phyloP scores from a whole-genome alignment of 2,888 invertebrate genomes.

The Nomada fabriciana region DNA sequence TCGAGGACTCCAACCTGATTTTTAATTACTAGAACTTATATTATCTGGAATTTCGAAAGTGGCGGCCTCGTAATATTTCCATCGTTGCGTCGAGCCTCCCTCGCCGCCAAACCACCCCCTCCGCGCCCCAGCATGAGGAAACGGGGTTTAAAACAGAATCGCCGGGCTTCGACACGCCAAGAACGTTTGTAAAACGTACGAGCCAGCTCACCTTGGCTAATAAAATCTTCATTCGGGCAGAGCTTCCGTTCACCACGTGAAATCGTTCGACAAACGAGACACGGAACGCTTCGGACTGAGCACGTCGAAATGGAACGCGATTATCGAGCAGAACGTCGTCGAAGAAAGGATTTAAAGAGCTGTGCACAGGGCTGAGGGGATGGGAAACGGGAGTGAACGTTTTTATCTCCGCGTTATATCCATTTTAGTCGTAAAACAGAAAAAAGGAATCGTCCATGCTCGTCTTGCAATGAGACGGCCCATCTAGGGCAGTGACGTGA shows the following conservation, averaged over 20 bases:
- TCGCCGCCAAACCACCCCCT: too few relatives aligned
- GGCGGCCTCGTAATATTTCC: too few relatives aligned
- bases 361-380: slow-evolving; percentile 14
- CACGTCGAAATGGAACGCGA: not conserved
- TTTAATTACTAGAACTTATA: too few relatives aligned
- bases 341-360: slow-evolving; percentile 16
- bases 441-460: not conserved
- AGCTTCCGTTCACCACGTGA: not conserved
- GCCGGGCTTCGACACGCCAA: too few relatives aligned
- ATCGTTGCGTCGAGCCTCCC: too few relatives aligned
- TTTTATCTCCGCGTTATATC: slow-evolving; percentile 45
- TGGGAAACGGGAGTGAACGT: slow-evolving; percentile 30
- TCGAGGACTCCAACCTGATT: too few relatives aligned
- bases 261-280: not conserved
- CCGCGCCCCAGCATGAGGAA: too few relatives aligned
- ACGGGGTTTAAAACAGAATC: too few relatives aligned
- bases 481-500: not conserved
- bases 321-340: slow-evolving; percentile 6
- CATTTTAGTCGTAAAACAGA: slow-evolving; percentile 33
- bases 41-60: not conserved
- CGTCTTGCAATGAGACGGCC: slow-evolving; percentile 34
- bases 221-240: not conserved
- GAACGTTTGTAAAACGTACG: too few relatives aligned
- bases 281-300: not conserved
- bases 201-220: not conserved